Percentiles rank a stretch among this genome's conserved stretches.
Conservation (phyloP, 2,113 vertebrate species). For the Pygoscelis antarcticus region DNA sequence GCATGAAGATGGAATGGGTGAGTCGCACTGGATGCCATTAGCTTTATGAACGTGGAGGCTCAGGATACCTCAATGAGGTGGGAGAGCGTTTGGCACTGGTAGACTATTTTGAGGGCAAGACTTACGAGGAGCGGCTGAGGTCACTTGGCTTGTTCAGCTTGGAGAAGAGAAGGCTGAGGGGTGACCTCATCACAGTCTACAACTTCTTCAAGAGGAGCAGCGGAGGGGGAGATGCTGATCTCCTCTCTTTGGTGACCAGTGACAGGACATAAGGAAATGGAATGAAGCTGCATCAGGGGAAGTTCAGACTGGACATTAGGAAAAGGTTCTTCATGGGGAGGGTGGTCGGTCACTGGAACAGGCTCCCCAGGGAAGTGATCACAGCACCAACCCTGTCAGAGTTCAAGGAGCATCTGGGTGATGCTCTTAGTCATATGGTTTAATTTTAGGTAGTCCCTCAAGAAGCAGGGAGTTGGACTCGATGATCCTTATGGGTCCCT, state of each 20-base stretch:
- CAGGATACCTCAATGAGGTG: not conserved
- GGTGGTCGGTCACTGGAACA: accelerated
- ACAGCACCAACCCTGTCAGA: not conserved
- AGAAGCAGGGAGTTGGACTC: not conserved
- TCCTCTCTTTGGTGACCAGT: not conserved
- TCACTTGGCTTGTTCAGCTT: not conserved
- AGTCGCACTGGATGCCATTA: not conserved
- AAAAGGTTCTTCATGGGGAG: not conserved
- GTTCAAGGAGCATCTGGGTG: not conserved
- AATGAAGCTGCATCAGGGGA: not conserved
- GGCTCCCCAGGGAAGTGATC: not conserved
- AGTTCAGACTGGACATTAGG: not conserved
- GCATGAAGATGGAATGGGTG: not conserved
- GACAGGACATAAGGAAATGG: not conserved
- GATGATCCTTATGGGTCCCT: not conserved
- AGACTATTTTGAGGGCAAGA: not conserved
- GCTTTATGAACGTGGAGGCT: not conserved
- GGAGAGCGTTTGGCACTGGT: not conserved
- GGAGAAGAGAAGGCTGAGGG: not conserved
- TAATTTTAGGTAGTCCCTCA: not conserved
- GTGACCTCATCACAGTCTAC: not conserved
- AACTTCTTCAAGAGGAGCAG: accelerated
- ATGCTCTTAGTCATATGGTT: not conserved
- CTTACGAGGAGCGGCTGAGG: accelerated
- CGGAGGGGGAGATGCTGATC: not conserved